These are phyloP conservation scores for Pseudoatta argentina DNA, from an alignment of 1,140 invertebrate species.

Conservation along the genomic window DNA sequence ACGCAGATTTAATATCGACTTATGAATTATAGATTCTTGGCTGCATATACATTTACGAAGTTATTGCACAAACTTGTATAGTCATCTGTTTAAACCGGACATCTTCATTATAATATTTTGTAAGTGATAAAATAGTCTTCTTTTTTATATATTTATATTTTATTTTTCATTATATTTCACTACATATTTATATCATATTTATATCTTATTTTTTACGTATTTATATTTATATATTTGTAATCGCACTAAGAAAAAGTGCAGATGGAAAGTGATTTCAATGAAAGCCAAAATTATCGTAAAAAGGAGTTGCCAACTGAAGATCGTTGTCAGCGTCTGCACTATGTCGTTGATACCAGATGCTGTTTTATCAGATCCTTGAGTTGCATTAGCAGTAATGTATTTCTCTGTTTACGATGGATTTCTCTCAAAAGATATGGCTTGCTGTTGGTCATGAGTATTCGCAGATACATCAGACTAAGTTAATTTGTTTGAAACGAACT, in stretches of 20 bases:
- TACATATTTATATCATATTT: too few relatives aligned
- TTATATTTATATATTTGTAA: background rate
- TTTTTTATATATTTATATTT: too few relatives aligned
- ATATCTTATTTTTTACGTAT: too few relatives aligned
- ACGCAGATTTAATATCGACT: too few relatives aligned
- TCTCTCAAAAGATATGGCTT: conserved; percentile 70
- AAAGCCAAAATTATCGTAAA: conserved; percentile 75
- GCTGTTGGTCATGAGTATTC: conserved; percentile 21
- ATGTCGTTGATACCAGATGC: background rate
- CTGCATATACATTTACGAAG: too few relatives aligned
- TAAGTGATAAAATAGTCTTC: too few relatives aligned
- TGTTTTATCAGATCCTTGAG: background rate
- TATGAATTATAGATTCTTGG: too few relatives aligned
- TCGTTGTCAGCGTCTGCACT: background rate
- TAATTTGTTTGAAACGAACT: background rate
- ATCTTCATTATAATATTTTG: too few relatives aligned
- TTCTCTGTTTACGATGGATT: conserved; percentile 71
- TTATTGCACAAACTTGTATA: too few relatives aligned
- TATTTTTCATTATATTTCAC: too few relatives aligned
- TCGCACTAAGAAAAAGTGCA: conserved; percentile 80
- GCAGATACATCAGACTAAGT: background rate
- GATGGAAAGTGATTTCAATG: conserved; percentile 78
- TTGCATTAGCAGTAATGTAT: conserved; percentile 67
- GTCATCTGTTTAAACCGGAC: too few relatives aligned
- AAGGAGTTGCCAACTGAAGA: conserved; percentile 76